Percentiles rank a stretch among this genome's conserved stretches.
phyloP scores from a whole-genome alignment of 2,113 vertebrate species.

The Campylomormyrus tamandua region DNA sequence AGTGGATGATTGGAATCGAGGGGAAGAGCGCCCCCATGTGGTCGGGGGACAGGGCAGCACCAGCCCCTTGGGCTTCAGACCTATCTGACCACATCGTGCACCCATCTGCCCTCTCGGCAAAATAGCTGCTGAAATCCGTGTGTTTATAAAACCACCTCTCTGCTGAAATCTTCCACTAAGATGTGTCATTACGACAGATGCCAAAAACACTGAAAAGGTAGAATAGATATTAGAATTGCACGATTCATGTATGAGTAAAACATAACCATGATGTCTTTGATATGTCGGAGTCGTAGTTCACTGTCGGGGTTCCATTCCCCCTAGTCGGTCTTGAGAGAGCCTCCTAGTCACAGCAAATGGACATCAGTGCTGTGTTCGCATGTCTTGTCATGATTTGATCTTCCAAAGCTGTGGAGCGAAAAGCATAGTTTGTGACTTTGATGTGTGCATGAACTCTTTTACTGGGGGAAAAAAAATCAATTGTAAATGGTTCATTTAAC shows the following conservation, averaged over 20 bases:
- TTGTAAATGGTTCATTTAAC: neutral
- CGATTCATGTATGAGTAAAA: slow-evolving; percentile 60
- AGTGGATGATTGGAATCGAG: neutral
- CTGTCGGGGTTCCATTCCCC: slow-evolving; percentile 43
- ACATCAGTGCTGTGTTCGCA: slow-evolving; percentile 26
- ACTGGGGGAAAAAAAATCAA: neutral
- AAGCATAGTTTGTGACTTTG: neutral
- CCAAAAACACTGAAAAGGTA: slow-evolving; percentile 74
- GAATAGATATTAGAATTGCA: slow-evolving; percentile 93
- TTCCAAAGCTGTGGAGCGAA: slow-evolving; percentile 83
- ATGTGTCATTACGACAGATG: slow-evolving; percentile 57
- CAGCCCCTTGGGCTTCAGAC: neutral
- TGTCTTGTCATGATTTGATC: slow-evolving; percentile 88
- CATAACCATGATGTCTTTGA: slow-evolving; percentile 62
- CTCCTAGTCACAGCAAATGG: slow-evolving; percentile 30
- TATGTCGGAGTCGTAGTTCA: slow-evolving; percentile 52
- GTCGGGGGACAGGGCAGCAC: neutral
- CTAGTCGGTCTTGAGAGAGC: neutral
- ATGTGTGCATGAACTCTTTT: neutral
- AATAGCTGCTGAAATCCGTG: neutral
- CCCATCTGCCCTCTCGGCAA: neutral
- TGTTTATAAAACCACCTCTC: neutral
- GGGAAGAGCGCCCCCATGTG: neutral
- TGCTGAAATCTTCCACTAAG: slow-evolving; percentile 7
- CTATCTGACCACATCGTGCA: neutral